Evolutionary conservation across 2,797 vertebrate genomes (phyloP).

Genomic region (Pseudochirops corinnae): DNA sequence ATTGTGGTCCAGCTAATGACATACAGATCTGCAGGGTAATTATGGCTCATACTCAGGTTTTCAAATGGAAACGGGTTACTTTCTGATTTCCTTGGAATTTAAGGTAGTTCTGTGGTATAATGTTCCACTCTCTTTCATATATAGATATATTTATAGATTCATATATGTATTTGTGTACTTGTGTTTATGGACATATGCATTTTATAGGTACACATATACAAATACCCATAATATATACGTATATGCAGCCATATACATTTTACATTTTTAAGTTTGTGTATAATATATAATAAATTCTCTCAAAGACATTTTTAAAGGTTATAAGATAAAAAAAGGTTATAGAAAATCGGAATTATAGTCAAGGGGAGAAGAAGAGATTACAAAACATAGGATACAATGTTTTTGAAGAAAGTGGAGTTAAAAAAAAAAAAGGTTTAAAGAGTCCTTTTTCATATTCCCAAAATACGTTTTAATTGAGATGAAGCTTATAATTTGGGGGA

Average conservation of each 20-base stretch:
- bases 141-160: background rate
- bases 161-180: background rate
- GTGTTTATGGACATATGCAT: background rate
- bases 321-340: background rate
- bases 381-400: accelerated
- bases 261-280: conserved; percentile 34
- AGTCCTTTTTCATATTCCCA: background rate
- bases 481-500: background rate
- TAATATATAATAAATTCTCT: conserved; percentile 13
- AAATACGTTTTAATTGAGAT: background rate
- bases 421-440: background rate
- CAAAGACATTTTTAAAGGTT: conserved; percentile 34
- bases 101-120: conserved; percentile 71
- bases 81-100: conserved; percentile 69
- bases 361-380: background rate
- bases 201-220: background rate
- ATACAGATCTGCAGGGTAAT: conserved; percentile 66
- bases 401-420: background rate
- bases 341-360: background rate
- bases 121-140: conserved; percentile 29
- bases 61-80: conserved; percentile 64
- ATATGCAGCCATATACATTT: background rate
- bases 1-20: conserved; percentile 80
- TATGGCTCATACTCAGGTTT: conserved; percentile 65
- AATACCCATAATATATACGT: background rate